phyloP scores from a whole-genome alignment of 2,888 invertebrate genomes.

The Rotaria socialis region DNA sequence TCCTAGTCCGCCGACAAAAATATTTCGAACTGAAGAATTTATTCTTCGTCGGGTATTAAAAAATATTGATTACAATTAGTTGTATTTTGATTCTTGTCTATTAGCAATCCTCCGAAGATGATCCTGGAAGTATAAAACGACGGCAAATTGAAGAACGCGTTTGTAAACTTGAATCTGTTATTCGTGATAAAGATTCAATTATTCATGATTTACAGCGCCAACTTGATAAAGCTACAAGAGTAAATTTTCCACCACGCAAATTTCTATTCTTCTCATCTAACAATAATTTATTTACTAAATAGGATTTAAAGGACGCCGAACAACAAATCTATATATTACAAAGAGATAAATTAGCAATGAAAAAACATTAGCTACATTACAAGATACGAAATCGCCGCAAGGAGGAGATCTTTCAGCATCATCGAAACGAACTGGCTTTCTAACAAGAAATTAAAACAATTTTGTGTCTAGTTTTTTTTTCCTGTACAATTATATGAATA shows the following conservation, averaged over 20 bases:
- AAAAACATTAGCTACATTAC: not conserved
- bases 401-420: not conserved
- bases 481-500: not conserved
- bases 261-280: not conserved
- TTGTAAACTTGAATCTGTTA: not conserved
- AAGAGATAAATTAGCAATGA: constrained; percentile 28
- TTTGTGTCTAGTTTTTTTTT: not conserved
- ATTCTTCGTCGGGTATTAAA: not conserved
- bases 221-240: not conserved
- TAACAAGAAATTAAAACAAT: not conserved
- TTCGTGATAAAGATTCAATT: not conserved
- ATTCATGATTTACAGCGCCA: constrained; percentile 28
- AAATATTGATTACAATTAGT: not conserved
- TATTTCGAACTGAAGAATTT: not conserved
- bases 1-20: not conserved
- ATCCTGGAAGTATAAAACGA: not conserved
- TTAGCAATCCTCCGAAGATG: not conserved
- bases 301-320: constrained; percentile 31
- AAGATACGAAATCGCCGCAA: not conserved
- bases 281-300: not conserved
- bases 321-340: constrained; percentile 20
- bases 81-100: not conserved
- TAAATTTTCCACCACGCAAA: not conserved
- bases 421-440: not conserved
- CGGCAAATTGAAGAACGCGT: not conserved